A percentile compares a stretch with the other conserved stretches of the same genome.
These are phyloP conservation scores for Drosophila paulistorum DNA, from an alignment of 1,140 invertebrate genomes.

Conservation along the genomic window DNA sequence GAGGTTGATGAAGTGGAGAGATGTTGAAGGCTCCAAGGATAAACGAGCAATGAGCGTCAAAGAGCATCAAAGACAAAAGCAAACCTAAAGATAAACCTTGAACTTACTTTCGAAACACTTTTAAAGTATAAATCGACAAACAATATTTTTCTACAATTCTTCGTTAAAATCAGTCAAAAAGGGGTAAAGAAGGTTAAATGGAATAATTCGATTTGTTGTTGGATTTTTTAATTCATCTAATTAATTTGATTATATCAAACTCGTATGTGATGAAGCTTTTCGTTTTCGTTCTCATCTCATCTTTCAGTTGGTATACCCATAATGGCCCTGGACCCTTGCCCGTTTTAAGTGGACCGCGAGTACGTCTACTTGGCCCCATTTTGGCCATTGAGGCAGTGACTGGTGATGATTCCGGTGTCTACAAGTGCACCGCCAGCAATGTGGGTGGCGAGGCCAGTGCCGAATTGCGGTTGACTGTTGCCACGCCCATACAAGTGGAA, in stretches of 20 bases:
- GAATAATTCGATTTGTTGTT: background rate
- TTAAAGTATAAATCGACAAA: no score
- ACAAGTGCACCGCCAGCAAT: constrained; percentile 88
- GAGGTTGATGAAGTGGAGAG: background rate
- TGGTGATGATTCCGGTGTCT: constrained; percentile 88
- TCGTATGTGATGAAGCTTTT: background rate
- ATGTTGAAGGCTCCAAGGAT: constrained; percentile 8
- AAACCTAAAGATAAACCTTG: background rate
- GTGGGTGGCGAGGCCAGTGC: constrained; percentile 88
- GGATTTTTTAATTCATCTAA: constrained; percentile 4
- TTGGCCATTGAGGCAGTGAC: constrained; percentile 89
- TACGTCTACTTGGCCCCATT: constrained; percentile 87
- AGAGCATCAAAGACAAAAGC: constrained; percentile 63
- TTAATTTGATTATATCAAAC: constrained; percentile 16
- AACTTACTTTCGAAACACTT: no score
- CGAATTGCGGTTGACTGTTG: constrained; percentile 87
- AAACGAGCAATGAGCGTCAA: constrained; percentile 64
- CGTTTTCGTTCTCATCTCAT: background rate
- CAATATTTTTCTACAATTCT: no score
- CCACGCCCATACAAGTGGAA: constrained; percentile 88
- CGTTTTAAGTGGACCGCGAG: constrained; percentile 86
- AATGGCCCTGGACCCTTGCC: constrained; percentile 86
- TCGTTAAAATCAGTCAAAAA: no score
- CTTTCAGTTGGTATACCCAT: constrained; percentile 87
- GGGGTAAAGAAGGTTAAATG: no score